Base-by-base conservation (phyloP, 2,888 invertebrate species). In the Cyrtodaria siliqua region DNA sequence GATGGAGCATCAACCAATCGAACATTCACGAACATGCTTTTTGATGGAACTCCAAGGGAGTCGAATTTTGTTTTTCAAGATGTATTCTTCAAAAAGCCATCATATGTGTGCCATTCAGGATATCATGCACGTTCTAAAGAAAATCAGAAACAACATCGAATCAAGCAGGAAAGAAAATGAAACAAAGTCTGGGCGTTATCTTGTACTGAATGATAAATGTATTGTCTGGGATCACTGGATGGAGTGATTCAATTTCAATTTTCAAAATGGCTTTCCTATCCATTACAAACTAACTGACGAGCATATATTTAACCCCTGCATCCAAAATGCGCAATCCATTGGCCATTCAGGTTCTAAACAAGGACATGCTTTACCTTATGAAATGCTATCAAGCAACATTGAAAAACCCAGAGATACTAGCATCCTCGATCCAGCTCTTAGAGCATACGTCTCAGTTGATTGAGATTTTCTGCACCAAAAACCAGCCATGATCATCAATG, bases 331-430 rank as follows among this genome's bases (percentile, higher is more conserved):
- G n/a, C n/a, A n/a, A n/a, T n/a, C n/a, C n/a, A n/a, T n/a, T n/a
- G n/a, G n/a, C n/a, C n/a, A n/a, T n/a, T n/a, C n/a, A n/a, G n/a
- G n/a, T n/a, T n/a, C n/a, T n/a, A n/a, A n/a, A n/a, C n/a, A n/a
- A n/a, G n/a, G n/a, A 77, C 33, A 77, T 77, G 80, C 52, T 77
- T 2, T 80, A 59, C 26, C 61, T 77, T 2, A 80, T 77, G 77
- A 70, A 56, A 49, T 26, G 44, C 0, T 80, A 80, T 27, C 77
- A 77, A 53, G 14, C 64, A 0, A n/a, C n/a, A n/a, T n/a, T n/a
- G n/a, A n/a, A n/a, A n/a, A n/a, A n/a, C n/a, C n/a, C n/a, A n/a
- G n/a, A n/a, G n/a, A n/a, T n/a, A n/a, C n/a, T n/a, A n/a, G n/a
- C n/a, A n/a, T n/a, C n/a, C n/a, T n/a, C n/a, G n/a, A n/a, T n/a